These are phyloP conservation scores for Pionites leucogaster DNA, from an alignment of 2,113 vertebrate genomes.

Conservation along the genomic window DNA sequence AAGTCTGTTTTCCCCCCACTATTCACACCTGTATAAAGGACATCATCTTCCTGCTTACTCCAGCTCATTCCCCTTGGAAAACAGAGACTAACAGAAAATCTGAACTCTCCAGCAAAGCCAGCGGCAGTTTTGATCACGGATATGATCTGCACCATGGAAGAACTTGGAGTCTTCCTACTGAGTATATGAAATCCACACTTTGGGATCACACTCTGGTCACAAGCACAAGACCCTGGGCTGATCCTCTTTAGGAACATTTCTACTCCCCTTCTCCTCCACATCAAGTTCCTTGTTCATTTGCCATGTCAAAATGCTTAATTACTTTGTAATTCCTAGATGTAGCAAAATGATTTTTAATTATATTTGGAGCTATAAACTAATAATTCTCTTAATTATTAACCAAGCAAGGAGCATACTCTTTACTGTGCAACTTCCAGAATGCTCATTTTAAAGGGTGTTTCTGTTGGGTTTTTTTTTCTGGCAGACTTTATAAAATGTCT, in stretches of 20 bases:
- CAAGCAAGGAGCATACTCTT: background rate
- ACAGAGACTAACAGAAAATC: background rate
- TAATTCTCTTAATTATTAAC: constrained; percentile 67
- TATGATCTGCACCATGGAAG: background rate
- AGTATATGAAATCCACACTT: background rate
- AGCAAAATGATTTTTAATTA: constrained; percentile 71
- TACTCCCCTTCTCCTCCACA: background rate
- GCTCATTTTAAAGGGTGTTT: background rate
- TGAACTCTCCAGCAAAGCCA: background rate
- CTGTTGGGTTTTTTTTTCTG: background rate
- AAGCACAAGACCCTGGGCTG: background rate
- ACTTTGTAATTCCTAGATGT: constrained; percentile 45
- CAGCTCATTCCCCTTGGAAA: background rate
- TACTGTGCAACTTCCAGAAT: background rate
- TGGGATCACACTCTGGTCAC: background rate
- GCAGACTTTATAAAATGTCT: background rate
- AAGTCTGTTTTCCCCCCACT: background rate
- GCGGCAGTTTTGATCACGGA: background rate
- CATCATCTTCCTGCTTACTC: background rate
- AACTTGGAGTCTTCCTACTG: background rate
- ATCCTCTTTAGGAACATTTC: background rate
- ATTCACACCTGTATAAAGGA: background rate
- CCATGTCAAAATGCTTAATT: constrained; percentile 53
- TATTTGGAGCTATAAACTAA: constrained; percentile 56
- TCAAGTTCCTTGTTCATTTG: background rate